phyloP scores from a whole-genome alignment of 2,888 invertebrate genomes.

The Drosophila colorata region DNA sequence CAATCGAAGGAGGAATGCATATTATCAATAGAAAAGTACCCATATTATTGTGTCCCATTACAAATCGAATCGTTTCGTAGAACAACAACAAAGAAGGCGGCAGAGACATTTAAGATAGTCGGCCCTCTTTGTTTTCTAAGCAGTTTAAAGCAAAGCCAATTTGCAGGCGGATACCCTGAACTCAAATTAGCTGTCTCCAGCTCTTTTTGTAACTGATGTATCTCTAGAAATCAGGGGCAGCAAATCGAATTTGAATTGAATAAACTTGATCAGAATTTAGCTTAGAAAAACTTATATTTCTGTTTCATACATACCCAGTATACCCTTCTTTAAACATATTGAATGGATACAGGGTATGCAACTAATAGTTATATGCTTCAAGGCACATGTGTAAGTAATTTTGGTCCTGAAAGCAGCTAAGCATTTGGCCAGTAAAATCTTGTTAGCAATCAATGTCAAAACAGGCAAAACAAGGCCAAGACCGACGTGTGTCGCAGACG shows the following conservation, averaged over 20 bases:
- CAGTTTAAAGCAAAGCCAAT: constrained; percentile 17
- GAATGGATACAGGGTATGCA: background rate
- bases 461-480: constrained; percentile 16
- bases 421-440: constrained; percentile 51
- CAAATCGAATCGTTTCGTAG: background rate
- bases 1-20: constrained; percentile 12
- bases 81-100: background rate
- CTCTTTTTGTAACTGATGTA: too few species aligned
- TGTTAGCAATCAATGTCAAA: constrained; percentile 59
- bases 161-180: constrained; percentile 6
- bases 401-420: constrained; percentile 21
- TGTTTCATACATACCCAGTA: too few species aligned
- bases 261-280: too few species aligned
- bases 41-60: background rate
- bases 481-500: constrained; percentile 15
- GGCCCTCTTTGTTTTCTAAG: constrained; percentile 22
- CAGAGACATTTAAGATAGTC: constrained; percentile 6
- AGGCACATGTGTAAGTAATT: constrained; percentile 26
- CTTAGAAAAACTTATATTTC: too few species aligned
- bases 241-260: too few species aligned
- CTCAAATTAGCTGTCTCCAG: too few species aligned
- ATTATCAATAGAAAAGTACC: background rate
- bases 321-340: background rate
- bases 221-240: too few species aligned
- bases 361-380: background rate